Conservation (phyloP, 2,888 invertebrate species). For the Drosophila anomelani region DNA sequence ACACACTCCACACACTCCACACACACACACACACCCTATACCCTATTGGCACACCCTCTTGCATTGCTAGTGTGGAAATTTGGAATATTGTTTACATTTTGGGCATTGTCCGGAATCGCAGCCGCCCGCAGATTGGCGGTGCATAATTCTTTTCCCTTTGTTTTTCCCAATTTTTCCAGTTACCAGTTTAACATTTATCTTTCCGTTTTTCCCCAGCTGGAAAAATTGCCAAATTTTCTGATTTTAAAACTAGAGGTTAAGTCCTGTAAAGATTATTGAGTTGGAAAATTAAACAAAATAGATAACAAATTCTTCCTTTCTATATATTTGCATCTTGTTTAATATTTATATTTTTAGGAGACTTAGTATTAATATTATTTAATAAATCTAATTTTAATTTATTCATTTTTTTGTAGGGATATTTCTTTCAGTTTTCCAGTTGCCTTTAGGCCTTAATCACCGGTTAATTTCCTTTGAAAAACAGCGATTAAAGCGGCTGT, state of each 20-base stretch:
- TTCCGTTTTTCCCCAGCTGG: not conserved
- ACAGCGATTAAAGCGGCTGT: constrained; percentile 21
- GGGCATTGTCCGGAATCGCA: constrained; percentile 54
- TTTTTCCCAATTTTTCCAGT: not conserved
- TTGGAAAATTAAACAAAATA: constrained; percentile 8
- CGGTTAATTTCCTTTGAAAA: not conserved
- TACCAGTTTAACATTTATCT: not conserved
- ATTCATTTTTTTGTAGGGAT: too few relatives aligned
- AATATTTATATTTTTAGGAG: not conserved
- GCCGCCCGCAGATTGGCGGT: constrained; percentile 29
- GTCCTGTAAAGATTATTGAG: not conserved
- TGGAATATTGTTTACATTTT: constrained; percentile 63
- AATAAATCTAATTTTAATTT: too few relatives aligned
- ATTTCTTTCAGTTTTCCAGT: too few relatives aligned
- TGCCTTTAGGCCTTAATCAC: not conserved
- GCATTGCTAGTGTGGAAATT: constrained; percentile 46
- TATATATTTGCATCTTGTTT: not conserved
- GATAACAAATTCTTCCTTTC: not conserved
- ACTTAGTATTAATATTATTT: not conserved
- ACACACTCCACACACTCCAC: constrained; percentile 26
- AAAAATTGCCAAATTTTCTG: constrained; percentile 2
- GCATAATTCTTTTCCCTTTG: constrained; percentile 2
- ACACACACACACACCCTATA: constrained; percentile 19
- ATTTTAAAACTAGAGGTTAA: not conserved
- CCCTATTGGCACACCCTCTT: constrained; percentile 20